Evolutionary conservation across 2,113 vertebrate genomes (phyloP), one percentile per base, ranked within the genome.

Genomic region (Python bivittatus): DNA sequence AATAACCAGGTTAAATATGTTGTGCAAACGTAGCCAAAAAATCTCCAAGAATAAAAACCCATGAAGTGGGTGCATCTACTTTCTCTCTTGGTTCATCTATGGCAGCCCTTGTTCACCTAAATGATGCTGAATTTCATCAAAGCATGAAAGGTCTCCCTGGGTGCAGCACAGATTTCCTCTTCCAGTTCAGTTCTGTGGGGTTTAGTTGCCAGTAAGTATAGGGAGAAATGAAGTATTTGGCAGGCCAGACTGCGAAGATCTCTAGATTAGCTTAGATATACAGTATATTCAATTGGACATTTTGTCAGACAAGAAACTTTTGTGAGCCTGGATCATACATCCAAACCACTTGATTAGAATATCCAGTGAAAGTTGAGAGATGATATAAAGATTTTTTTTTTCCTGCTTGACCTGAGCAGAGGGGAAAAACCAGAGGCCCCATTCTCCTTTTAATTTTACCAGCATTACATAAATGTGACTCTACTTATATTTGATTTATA

Each of bases 401-500:
- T 85, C 0, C 0, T 88, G 17, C 88, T 92, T 60, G 91, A 3
- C n/a, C 93, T 92, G 52, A 88, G 42, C 17, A 44, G 23, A 44
- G 38, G 79, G 33, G 68, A 15, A 91, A 93, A 88, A 93, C 72
- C 8, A 53, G 44, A 88, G 72, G 42, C 17, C 56, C 38, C 92
- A 90, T 93, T 94, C 54, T 94, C 25, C 84, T 38, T 44, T 92
- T 79, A 91, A 17, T 94, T 92, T 94, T 61, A 38, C 38, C 84
- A 91, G 13, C 89, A 25, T 48, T 84, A 58, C 87, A 68, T 33
- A 94, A 94, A 89, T 89, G 88, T 33, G 86, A 44, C 86, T 57
- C 68, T 60, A 95, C 91, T 86, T 93, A 64, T 8, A 86, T 57
- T 91, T 94, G 91, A 90, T 91, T 94, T 88, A 27, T 87, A 85